Conservation (phyloP, 2,797 vertebrate genomes). For the Anolis apletophallus region DNA sequence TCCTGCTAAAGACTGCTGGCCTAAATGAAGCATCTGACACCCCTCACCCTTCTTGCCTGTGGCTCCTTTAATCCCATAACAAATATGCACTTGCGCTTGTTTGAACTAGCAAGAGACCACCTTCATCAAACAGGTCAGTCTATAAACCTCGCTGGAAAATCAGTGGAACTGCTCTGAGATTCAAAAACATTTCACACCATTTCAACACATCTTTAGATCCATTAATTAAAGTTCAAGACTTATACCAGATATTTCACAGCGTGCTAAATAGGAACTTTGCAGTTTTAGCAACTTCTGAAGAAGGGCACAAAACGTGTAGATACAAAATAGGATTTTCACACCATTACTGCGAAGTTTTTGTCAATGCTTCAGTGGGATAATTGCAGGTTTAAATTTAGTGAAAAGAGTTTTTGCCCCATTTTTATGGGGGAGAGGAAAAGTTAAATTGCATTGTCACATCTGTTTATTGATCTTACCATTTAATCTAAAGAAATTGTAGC, state of each 20-base stretch:
- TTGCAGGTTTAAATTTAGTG: constrained; percentile 20
- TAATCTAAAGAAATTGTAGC: constrained; percentile 20
- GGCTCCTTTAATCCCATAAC: constrained; percentile 96
- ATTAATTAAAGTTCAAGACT: constrained; percentile 7
- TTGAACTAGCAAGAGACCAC: constrained; percentile 92
- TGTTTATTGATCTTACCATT: constrained; percentile 33
- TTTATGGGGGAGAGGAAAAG: not conserved
- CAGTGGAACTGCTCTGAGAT: not conserved
- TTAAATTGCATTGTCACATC: constrained; percentile 22
- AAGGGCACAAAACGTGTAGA: not conserved
- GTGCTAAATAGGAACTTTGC: constrained; percentile 4
- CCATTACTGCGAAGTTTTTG: constrained; percentile 25
- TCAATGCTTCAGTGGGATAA: constrained; percentile 20
- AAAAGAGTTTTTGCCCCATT: not conserved
- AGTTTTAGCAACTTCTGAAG: constrained; percentile 20
- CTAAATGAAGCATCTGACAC: constrained; percentile 83
- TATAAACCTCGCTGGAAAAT: not conserved
- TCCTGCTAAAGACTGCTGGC: constrained; percentile 12
- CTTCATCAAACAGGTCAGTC: constrained; percentile 83
- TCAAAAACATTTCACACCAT: not conserved
- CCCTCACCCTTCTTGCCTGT: constrained; percentile 88
- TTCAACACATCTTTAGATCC: constrained; percentile 38
- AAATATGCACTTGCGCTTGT: constrained; percentile 93
- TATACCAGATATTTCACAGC: constrained; percentile 6
- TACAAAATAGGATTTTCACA: constrained; percentile 8